Conservation (phyloP, 1,140 invertebrate species). For the Antheraea pernyi region DNA sequence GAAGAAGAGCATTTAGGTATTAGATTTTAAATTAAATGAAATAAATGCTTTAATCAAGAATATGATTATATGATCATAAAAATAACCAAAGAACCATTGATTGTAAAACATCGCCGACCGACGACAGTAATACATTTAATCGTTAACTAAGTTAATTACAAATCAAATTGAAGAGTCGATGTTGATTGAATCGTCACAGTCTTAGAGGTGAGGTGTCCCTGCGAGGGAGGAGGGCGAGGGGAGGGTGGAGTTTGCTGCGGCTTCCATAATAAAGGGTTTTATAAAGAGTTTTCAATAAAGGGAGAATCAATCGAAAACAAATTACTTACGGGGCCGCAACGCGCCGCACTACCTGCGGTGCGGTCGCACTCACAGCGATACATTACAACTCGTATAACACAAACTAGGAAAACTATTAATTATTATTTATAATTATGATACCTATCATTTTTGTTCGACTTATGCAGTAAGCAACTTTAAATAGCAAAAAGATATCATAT, state of each 20-base stretch:
- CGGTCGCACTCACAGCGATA: not conserved
- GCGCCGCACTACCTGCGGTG: conserved; percentile 8
- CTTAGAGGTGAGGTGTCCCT: not conserved
- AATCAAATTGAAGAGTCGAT: not conserved
- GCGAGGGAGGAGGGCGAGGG: too few relatives aligned
- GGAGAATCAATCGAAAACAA: conserved; percentile 41
- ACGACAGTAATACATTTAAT: not conserved
- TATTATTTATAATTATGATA: too few relatives aligned
- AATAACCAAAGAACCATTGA: not conserved
- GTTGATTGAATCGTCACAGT: not conserved
- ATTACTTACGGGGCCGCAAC: conserved; percentile 34
- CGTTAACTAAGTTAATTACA: conserved; percentile 1
- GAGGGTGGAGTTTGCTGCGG: not conserved
- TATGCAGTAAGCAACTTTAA: too few relatives aligned
- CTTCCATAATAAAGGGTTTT: conserved; percentile 11
- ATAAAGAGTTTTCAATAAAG: conserved; percentile 24
- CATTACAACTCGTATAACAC: not conserved
- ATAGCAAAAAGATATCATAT: too few relatives aligned
- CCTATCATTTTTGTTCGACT: too few relatives aligned
- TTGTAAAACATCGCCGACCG: not conserved
- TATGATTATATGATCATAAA: too few relatives aligned
- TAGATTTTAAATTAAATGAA: too few relatives aligned
- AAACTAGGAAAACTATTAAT: too few relatives aligned
- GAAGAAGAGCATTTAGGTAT: too few relatives aligned
- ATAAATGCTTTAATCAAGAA: not conserved